Base-by-base conservation (phyloP, 1,140 invertebrate genomes). In the Bombus cullumanus region DNA sequence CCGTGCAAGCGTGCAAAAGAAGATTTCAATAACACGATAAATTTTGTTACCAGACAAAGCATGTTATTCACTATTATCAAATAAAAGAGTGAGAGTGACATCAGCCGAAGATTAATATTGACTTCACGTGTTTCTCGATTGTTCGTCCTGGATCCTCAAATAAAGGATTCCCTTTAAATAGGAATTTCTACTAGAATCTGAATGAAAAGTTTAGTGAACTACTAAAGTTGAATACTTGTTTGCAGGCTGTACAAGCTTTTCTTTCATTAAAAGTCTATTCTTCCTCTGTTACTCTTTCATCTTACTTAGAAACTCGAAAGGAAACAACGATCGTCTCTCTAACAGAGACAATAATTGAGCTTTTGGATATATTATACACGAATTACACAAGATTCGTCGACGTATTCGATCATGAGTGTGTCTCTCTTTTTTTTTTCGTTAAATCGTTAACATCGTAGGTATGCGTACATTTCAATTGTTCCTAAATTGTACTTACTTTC, bases 401-500 rank as follows among this genome's bases (percentile, higher is more conserved):
- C 13, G 28, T 41, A 47, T 79, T 18, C 10, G 13, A 10, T 71
- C 47, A 9, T 28, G 15, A 59, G 37, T 15, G 39, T 25, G 25
- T 18, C 71, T 10, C 34, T 57, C 43, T 41, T 2, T 41, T 6
- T 41, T 5, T 31, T 37, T 79, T 53, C 34, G 47, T 81, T 72
- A 57, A 28, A 69, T 81, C 43, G 47, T 72, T 41, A 43, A 57
- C 79, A 62, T n/a, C 53, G 69, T 59, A 28, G 25, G 25, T 31
- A 69, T 39, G 68, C 31, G 68, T 72, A 84, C 28, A 31, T 83
- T 77, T 59, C 10, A 78, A 43, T 85, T 75, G 37, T 74, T 59
- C 78, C 79, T 85, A 85, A 66, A 39, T 81, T 85, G 84, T 85
- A 85, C 84, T 85, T 85, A 81, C 71, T 75, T 81, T 85, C 79